Evolutionary conservation across 2,797 vertebrate genomes (phyloP), one percentile per base, ranked within the genome.

Genomic region (Cetoscarus ocellatus): DNA sequence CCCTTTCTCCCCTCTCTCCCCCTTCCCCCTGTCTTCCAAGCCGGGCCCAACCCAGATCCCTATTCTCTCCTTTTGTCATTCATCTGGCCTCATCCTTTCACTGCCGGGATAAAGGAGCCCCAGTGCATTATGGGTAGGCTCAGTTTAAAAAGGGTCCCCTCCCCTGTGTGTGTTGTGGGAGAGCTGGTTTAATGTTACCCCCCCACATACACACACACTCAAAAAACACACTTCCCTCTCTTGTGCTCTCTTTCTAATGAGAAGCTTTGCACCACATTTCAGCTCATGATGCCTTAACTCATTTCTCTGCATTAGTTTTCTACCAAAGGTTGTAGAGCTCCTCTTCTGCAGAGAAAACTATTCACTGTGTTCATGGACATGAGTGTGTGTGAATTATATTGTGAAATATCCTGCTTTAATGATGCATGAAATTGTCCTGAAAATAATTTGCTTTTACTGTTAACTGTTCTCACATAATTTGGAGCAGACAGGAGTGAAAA

Each of bases 61-160:
- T 81, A 91, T 92, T 94, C 92, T 93, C 85, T 90, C 81, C 91
- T 83, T 94, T 94, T 94, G 91, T 95, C 90, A 94, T 94, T 94
- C 90, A 91, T 92, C 91, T 90, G 88, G 91, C 91, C 90, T 88
- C 84, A 88, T 91, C 93, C 90, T 95, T 95, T 95, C 92, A 95
- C 91, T 92, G 87, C 87, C 18, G 75, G 92, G 87, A 94, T 95
- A 94, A 95, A 95, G 90, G 93, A 88, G 83, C 71, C 85, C 82
- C 80, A 72, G 78, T 91, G 93, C 91, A 91, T 93, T 94, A 82
- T 95, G 94, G 93, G 93, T 94, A 93, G 88, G 84, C 91, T 89
- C 86, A 61, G 88, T 92, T 92, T 93, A 91, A 92, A 91, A 89
- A 91, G 86, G 79, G 85, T 90, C 88, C 91, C 91, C 89, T 89